Evolutionary conservation across 2,113 vertebrate genomes (phyloP), one percentile per base, ranked within the genome.

Genomic region (Atractosteus spatula): DNA sequence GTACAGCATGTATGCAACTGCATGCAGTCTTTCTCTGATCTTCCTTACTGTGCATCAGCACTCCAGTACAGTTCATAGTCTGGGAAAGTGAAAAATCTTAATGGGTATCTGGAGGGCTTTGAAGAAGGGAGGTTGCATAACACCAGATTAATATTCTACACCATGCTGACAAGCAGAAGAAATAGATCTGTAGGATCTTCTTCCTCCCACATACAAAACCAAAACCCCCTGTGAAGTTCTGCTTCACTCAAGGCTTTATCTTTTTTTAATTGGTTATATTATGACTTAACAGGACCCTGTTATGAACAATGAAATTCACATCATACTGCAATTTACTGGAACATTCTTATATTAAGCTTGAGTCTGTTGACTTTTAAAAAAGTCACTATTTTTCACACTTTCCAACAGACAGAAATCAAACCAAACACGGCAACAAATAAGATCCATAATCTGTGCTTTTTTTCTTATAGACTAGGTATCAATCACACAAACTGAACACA

Each of bases 131-230:
- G 71, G 77, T 73, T 89, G 86, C 79, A 78, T 88, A 90, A 90
- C 79, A 68, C 66, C 43, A 77, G 85, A 87, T 86, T 87, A 87
- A 89, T 86, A 89, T 88, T 87, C 86, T 71, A 80, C 74, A 81
- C 83, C 81, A 55, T 12, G 13, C 41, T 42, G 82, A 72, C 80
- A 82, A 76, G 75, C 70, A 77, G 82, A 78, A 85, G 81, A 74
- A 79, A 76, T 61, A 84, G 84, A 89, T 87, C 81, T 78, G 82
- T 17, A 54, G 83, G 85, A 88, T 87, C 84, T 79, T 84, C 78
- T 79, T 83, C 80, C 84, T 69, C 85, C 85, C 85, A 89, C 84
- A 44, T 72, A 83, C 74, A 76, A 74, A 80, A 84, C 51, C 77
- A 41, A 76, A 69, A 74, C 72, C 57, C 80, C 78, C 79, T 85